Evolutionary conservation across 1,140 invertebrate species (phyloP), one percentile per base, ranked within the genome.

Genomic region (Metopolophium dirhodum): DNA sequence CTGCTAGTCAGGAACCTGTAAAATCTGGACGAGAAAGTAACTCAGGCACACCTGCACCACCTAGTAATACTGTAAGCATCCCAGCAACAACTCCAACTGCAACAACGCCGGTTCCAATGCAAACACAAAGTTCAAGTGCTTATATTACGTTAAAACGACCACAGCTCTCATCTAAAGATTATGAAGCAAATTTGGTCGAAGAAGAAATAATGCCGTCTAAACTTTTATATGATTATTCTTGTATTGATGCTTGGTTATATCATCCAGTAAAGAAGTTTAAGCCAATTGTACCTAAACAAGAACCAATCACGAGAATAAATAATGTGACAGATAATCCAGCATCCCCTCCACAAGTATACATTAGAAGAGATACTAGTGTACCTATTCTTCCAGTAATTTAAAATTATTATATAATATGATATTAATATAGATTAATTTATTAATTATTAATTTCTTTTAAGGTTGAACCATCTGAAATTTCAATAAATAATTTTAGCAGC

Each of bases 201-300:
- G 97, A 98, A 94, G 97, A 98, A 94, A 41, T 93, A 54, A 97
- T 97, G 94, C 97, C 97, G 89, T 96, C 98, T 89, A 96, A 97
- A 94, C 96, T 98, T 95, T 96, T 99, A 3, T 99, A 99, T 95
- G 98, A 99, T 95, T 98, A 98, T 95, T 96, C 97, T 90, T 97
- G 96, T 93, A 96, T 98, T 93, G 96, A 98, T 95, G 97, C 97
- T 37, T 99, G 98, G 98, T 96, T 98, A 93, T 97, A 98, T 95
- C 97, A 98, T 96, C 98, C 98, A 1, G 97, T 98, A 57, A 99
- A 98, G 95, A 96, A 97, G 94, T 97, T 98, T 95, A 98, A 96
- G 94, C 94, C 95, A 51, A 90, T 90, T 45, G 30, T 95, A 93
- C 94, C 95, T 8, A 94, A 94, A 51, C 94, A 87, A 54, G 94